Evolutionary conservation across 2,113 vertebrate genomes (phyloP).

Genomic region (Enhydra lutris): DNA sequence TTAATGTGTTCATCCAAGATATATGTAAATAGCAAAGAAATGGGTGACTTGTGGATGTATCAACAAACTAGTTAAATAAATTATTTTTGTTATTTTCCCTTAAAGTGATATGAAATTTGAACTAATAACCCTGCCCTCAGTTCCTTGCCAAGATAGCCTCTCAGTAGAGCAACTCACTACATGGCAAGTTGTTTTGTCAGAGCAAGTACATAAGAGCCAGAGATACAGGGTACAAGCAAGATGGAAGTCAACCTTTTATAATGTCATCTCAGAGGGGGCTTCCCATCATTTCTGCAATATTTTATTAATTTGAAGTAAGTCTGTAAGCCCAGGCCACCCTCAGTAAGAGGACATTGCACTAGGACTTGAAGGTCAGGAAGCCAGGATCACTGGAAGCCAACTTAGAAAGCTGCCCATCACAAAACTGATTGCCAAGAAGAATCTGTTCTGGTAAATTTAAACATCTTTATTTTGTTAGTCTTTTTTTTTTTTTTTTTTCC

Average conservation of each 20-base stretch:
- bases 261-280: not conserved
- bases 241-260: not conserved
- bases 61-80: not conserved
- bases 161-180: rapidly evolving
- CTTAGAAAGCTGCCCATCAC: not conserved
- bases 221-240: not conserved
- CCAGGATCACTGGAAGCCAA: not conserved
- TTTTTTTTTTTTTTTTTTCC: not conserved
- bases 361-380: not conserved
- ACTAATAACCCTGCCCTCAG: not conserved
- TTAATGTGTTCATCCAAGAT: not conserved
- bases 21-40: not conserved
- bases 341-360: not conserved
- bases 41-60: not conserved
- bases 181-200: not conserved
- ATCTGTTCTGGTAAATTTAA: not conserved
- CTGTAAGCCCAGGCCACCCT: not conserved
- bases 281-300: not conserved
- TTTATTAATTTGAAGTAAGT: not conserved
- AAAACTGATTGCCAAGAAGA: not conserved
- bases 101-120: not conserved
- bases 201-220: not conserved
- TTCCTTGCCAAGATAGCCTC: rapidly evolving
- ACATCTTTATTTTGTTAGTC: not conserved
- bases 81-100: not conserved